Evolutionary conservation across 2,113 vertebrate species (phyloP).

Genomic region (Scomber colias): DNA sequence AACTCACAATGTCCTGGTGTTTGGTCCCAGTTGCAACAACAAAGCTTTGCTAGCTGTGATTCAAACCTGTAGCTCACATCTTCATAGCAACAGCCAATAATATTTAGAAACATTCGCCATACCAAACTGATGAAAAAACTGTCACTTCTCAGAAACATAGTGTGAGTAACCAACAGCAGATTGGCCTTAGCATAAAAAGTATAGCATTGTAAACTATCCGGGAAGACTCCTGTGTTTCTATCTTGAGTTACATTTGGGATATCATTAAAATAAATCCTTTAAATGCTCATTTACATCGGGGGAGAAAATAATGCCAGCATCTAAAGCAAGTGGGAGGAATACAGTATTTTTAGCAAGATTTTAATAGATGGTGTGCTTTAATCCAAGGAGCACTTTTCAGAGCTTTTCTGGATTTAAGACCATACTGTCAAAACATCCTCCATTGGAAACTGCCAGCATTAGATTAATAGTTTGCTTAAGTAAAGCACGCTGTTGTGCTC

Average conservation of each 20-base stretch:
- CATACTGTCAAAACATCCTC: slow-evolving; percentile 11
- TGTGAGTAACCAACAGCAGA: too few relatives aligned
- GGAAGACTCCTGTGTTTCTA: slow-evolving; percentile 14
- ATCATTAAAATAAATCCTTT: slow-evolving; percentile 15
- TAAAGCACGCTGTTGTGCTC: slow-evolving; percentile 27
- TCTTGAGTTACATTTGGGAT: not conserved
- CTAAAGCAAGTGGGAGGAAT: not conserved
- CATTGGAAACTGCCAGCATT: slow-evolving; percentile 12
- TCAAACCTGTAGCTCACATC: not conserved
- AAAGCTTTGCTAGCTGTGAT: not conserved
- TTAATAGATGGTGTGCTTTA: slow-evolving; percentile 24
- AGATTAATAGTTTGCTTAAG: slow-evolving; percentile 45
- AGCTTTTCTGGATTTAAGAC: slow-evolving; percentile 28
- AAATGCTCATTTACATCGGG: slow-evolving; percentile 21
- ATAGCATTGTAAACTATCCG: not conserved
- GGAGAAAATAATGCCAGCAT: not conserved
- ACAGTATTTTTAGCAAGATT: slow-evolving; percentile 27
- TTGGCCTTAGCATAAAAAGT: not conserved
- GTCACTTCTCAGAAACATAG: too few relatives aligned
- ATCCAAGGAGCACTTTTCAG: slow-evolving; percentile 8
- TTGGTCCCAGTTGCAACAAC: not conserved
- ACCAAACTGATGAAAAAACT: not conserved
- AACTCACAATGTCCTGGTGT: not conserved
- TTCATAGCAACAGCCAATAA: not conserved
- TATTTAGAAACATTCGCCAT: not conserved